Percentiles rank a stretch among this genome's conserved stretches.
phyloP scores from a whole-genome alignment of 2,888 invertebrate genomes.

The Volucella bombylans region DNA sequence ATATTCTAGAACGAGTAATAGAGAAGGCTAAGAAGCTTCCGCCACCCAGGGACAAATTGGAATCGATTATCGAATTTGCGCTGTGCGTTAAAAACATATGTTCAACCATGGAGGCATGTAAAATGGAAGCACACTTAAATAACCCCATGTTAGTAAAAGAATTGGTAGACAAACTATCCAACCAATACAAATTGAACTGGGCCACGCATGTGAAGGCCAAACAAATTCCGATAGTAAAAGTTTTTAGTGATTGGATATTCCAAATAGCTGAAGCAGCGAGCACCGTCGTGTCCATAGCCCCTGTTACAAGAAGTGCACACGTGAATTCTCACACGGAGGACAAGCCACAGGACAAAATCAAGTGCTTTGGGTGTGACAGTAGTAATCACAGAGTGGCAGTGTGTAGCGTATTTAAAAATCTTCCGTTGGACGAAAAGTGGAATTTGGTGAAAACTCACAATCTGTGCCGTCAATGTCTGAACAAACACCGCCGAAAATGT shows the following conservation, averaged over 20 bases:
- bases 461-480: constrained; percentile 59
- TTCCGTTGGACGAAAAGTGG: constrained; percentile 44
- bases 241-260: constrained; percentile 50
- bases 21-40: constrained; percentile 40
- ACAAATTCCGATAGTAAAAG: constrained; percentile 26
- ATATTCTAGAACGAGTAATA: constrained; percentile 57
- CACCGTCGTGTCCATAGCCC: constrained; percentile 18
- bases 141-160: constrained; percentile 52
- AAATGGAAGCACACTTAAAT: constrained; percentile 51
- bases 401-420: constrained; percentile 44
- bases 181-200: constrained; percentile 41
- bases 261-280: constrained; percentile 57
- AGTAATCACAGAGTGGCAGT: constrained; percentile 34
- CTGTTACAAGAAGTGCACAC: constrained; percentile 12
- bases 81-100: constrained; percentile 42
- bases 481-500: constrained; percentile 41
- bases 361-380: constrained; percentile 21
- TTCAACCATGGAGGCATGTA: constrained; percentile 49
- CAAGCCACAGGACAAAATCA: background rate
- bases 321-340: constrained; percentile 28
- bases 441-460: constrained; percentile 45
- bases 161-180: constrained; percentile 47
- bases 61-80: constrained; percentile 52
- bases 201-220: no score
- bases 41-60: constrained; percentile 51